These are phyloP conservation scores for Periparus ater DNA, from an alignment of 2,797 vertebrate species.

Conservation along the genomic window DNA sequence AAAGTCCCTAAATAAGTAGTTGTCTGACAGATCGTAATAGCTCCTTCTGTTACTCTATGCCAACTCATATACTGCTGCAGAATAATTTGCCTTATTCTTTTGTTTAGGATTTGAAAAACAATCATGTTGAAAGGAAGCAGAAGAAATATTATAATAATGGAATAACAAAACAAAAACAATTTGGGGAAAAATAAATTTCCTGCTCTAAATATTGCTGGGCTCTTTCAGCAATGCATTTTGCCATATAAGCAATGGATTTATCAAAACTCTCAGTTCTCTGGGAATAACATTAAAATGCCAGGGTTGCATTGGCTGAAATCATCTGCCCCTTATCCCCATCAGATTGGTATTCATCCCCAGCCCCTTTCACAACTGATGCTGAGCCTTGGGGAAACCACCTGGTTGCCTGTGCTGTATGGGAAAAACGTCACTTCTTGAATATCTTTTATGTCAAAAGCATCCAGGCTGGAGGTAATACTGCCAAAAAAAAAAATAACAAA, in stretches of 20 bases:
- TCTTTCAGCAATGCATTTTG: not conserved
- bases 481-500: not conserved
- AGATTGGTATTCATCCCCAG: not conserved
- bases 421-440: not conserved
- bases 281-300: not conserved
- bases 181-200: slow-evolving; percentile 13
- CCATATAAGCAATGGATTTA: not conserved
- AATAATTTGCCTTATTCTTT: slow-evolving; percentile 62
- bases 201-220: not conserved
- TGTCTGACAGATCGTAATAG: slow-evolving; percentile 62
- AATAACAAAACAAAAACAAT: slow-evolving; percentile 30
- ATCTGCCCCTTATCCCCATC: not conserved
- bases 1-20: slow-evolving; percentile 66
- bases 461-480: not conserved
- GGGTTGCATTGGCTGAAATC: slow-evolving; percentile 4
- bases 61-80: slow-evolving; percentile 31
- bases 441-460: not conserved
- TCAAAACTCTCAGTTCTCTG: not conserved
- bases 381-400: slow-evolving; percentile 10
- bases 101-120: slow-evolving; percentile 55
- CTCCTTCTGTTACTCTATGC: slow-evolving; percentile 56
- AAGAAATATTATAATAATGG: slow-evolving; percentile 33
- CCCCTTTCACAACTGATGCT: not conserved
- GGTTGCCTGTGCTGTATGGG: not conserved
- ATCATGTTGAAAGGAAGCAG: slow-evolving; percentile 49